These are phyloP conservation scores for Rhabdomys pumilio DNA, from an alignment of 2,797 vertebrate genomes.

Conservation along the genomic window DNA sequence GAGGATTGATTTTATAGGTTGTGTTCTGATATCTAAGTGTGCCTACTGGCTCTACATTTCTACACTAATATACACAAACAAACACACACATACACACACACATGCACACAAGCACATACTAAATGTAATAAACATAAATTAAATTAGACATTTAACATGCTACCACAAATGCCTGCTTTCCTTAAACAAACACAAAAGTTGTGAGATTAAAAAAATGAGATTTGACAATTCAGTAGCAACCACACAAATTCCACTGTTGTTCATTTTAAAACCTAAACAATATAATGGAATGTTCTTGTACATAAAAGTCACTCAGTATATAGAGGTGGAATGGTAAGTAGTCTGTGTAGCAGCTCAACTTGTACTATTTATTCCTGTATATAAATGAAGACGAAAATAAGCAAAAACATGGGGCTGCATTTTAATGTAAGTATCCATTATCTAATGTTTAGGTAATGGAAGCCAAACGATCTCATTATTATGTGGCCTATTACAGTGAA, in stretches of 20 bases:
- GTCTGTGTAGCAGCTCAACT: conserved; percentile 88
- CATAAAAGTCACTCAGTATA: conserved; percentile 85
- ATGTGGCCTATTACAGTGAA: conserved; percentile 88
- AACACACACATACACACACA: background rate
- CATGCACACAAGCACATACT: background rate
- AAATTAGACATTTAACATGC: background rate
- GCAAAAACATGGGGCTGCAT: conserved; percentile 80
- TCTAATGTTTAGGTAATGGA: conserved; percentile 89
- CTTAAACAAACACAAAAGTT: conserved; percentile 71
- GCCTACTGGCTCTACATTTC: background rate
- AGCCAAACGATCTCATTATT: conserved; percentile 90
- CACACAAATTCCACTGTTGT: conserved; percentile 77
- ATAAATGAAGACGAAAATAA: conserved; percentile 87
- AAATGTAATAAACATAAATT: background rate
- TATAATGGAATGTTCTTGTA: conserved; percentile 83
- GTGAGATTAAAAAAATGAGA: conserved; percentile 72
- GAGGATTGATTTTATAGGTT: background rate
- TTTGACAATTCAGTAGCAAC: conserved; percentile 73
- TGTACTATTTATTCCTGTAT: conserved; percentile 87
- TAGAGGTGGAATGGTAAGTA: conserved; percentile 86
- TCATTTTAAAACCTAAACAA: conserved; percentile 79
- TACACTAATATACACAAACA: background rate
- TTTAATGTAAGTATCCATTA: conserved; percentile 90
- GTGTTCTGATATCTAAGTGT: background rate
- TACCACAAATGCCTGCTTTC: conserved; percentile 27